A percentile compares a stretch with the other conserved stretches of the same genome.
These are phyloP conservation scores for Danio kyathit DNA, from an alignment of 2,797 vertebrate species.

Conservation along the genomic window DNA sequence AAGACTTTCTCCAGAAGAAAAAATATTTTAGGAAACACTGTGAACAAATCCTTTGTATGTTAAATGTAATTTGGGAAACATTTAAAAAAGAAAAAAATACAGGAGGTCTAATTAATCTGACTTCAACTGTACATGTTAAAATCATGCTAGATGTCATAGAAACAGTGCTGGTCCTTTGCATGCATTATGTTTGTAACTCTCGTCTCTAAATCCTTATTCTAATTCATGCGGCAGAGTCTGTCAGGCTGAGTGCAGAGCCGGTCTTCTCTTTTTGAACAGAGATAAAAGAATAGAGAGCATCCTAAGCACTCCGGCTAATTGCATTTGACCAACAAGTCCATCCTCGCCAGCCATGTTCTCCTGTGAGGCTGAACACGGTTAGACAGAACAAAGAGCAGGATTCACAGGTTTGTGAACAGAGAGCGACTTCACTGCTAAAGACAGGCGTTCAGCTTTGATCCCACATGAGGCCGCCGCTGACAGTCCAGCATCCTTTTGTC, in stretches of 20 bases:
- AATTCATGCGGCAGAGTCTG: slow-evolving; percentile 55
- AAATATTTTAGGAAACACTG: too few species aligned
- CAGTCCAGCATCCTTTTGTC: slow-evolving; percentile 62
- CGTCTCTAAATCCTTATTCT: slow-evolving; percentile 46
- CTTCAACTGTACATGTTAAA: too few species aligned
- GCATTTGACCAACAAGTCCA: slow-evolving; percentile 74
- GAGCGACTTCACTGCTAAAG: slow-evolving; percentile 63
- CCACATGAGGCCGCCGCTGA: slow-evolving; percentile 68
- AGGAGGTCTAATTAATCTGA: too few species aligned
- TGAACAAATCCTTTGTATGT: too few species aligned
- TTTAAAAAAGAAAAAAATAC: too few species aligned
- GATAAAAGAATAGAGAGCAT: slow-evolving; percentile 73
- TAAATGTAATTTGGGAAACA: too few species aligned
- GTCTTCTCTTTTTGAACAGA: slow-evolving; percentile 70
- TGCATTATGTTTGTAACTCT: slow-evolving; percentile 13
- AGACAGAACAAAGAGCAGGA: slow-evolving; percentile 75
- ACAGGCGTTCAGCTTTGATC: slow-evolving; percentile 71
- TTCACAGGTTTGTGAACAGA: slow-evolving; percentile 68
- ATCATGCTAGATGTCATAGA: slow-evolving; percentile 9
- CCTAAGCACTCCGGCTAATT: slow-evolving; percentile 75
- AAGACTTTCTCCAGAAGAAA: too few species aligned
- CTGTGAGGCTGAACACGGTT: slow-evolving; percentile 67
- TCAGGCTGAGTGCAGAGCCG: slow-evolving; percentile 61
- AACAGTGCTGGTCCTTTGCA: background rate
- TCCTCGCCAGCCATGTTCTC: slow-evolving; percentile 65